Base-by-base conservation (phyloP, 2,113 vertebrate genomes). In the Zosterops hypoxanthus region DNA sequence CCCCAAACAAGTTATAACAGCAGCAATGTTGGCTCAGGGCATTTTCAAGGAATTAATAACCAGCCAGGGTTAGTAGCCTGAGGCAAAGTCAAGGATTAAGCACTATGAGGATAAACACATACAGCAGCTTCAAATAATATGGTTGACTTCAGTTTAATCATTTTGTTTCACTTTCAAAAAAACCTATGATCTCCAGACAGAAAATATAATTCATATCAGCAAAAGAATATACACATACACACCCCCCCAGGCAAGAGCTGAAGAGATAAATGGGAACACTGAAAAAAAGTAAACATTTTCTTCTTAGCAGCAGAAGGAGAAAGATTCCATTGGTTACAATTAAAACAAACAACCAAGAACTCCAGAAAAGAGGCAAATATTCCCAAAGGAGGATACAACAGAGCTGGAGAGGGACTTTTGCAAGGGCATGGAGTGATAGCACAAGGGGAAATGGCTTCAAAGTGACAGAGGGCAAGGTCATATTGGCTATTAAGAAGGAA, bases 31-130 rank as follows among this genome's bases (percentile, higher is more conserved):
- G 80, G 96, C 94, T 95, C 82, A 53, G 92, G 95, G 95, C 95
- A 69, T 93, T 96, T 96, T 88, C 83, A 93, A 92, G 88, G 94
- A 94, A 96, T 96, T 96, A 96, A 96, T 97, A 96, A 97, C 94
- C 90, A 96, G 92, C 31, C 87, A 92, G 95, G 90, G 94, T 93
- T 95, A 96, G 94, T 50, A 96, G 94, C 96, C 86, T 23, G 61
- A 95, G 94, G 96, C 86, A 92, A 94, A 96, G 95, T 93, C 90
- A 95, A 93, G 90, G 88, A 96, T 96, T 97, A 96, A 96, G 88
- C 88, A 88, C 92, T 84, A 16, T 31, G 86, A 95, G 92, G 88
- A 95, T 95, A 95, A 97, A 97, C 88, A 93, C 66, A 85, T 91
- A 84, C 76, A 93, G 93, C 77, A 70, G 94, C 89, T 95, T 97